Evolutionary conservation across 2,888 invertebrate genomes (phyloP).

Genomic region (Melanostoma mellinum): DNA sequence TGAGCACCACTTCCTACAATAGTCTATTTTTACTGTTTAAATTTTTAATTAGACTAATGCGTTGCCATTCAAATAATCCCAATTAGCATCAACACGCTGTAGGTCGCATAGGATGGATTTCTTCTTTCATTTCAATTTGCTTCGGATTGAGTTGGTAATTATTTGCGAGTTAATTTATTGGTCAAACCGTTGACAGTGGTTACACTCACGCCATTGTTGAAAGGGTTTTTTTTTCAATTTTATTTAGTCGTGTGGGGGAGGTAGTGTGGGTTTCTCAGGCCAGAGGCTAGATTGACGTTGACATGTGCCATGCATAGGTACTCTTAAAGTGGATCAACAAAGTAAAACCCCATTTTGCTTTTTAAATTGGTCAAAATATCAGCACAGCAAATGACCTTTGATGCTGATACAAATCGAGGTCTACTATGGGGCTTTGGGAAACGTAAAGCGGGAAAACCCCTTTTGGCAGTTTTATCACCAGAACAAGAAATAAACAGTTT

Average conservation of each 20-base stretch:
- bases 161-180: conserved; percentile 4
- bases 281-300: not conserved
- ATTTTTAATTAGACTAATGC: conserved; percentile 74
- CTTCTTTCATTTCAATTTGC: not conserved
- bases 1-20: conserved; percentile 49
- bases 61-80: conserved; percentile 67
- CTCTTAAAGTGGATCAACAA: too few relatives aligned
- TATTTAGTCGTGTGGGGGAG: not conserved
- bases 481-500: too few relatives aligned
- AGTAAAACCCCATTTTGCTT: too few relatives aligned
- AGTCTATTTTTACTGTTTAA: conserved; percentile 70
- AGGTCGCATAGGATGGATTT: not conserved
- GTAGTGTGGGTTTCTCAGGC: too few relatives aligned
- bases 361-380: too few relatives aligned
- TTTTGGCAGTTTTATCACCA: too few relatives aligned
- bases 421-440: too few relatives aligned
- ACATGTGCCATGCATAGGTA: not conserved
- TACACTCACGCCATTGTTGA: conserved; percentile 2
- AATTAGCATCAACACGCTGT: conserved; percentile 53
- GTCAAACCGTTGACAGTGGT: conserved; percentile 15
- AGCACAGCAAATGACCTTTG: too few relatives aligned
- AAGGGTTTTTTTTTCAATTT: not conserved
- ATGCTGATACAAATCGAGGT: too few relatives aligned
- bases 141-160: not conserved
- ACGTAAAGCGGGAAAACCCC: too few relatives aligned